Evolutionary conservation across 2,888 invertebrate genomes (phyloP).

Genomic region (Heteropelma amictum): DNA sequence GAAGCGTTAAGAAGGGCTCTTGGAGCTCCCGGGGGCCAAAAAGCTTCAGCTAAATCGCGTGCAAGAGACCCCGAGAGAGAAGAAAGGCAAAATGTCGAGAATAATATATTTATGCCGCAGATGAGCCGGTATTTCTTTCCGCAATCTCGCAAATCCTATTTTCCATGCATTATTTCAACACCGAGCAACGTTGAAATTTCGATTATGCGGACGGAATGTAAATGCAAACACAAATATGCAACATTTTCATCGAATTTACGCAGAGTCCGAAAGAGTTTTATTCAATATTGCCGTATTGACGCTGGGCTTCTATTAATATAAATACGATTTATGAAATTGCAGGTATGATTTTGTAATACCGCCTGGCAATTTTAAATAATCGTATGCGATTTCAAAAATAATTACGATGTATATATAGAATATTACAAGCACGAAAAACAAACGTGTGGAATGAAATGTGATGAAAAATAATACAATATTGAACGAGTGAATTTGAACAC

Average conservation of each 20-base stretch:
- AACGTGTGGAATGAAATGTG: background rate
- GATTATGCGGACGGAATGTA: background rate
- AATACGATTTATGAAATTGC: too few species aligned
- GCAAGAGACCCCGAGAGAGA: constrained; percentile 8
- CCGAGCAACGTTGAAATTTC: constrained; percentile 23
- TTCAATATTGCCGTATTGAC: too few species aligned
- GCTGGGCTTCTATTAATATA: too few species aligned
- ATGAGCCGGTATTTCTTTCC: background rate
- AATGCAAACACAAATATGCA: background rate
- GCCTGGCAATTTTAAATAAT: too few species aligned
- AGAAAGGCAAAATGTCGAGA: constrained; percentile 15
- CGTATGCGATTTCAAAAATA: background rate
- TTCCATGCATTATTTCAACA: constrained; percentile 22
- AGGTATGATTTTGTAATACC: too few species aligned
- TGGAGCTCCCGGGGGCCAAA: constrained; percentile 3
- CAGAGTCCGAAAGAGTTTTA: too few species aligned
- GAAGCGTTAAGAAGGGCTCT: constrained; percentile 39
- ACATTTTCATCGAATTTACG: background rate
- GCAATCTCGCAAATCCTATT: constrained; percentile 22
- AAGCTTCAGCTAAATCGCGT: background rate
- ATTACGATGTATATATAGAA: background rate
- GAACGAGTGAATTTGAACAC: too few species aligned
- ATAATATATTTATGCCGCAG: background rate
- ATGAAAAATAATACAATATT: background rate
- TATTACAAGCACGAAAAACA: background rate